Base-by-base conservation (phyloP, 2,113 vertebrate species). In the Toxotes jaculatrix region DNA sequence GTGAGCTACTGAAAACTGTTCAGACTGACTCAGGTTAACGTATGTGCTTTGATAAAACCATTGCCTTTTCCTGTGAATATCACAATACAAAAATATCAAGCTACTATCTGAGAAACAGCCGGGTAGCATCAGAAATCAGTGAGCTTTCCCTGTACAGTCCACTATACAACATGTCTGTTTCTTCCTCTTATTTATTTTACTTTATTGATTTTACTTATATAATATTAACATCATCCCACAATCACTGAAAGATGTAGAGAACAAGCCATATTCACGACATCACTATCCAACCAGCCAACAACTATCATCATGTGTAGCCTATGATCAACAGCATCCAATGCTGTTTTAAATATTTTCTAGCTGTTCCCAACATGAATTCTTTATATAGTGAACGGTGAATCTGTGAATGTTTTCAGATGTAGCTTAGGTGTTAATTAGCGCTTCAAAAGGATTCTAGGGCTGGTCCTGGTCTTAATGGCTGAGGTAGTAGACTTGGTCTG, bases 401-500 rank as follows among this genome's bases (percentile, higher is more conserved):
- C 19, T 60, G 45, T 74, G 36, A 76, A 71, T 1, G 13, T 45
- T 49, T 61, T 38, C 17, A 56, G 7, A n/a, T 11, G 36, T 43
- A 32, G 74, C n/a, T 51, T 59, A 67, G 47, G 17, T 59, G 27
- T 43, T 45, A 32, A 17, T 85, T 38, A 86, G 21, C 31, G 80
- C 63, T 82, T 91, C 65, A 42, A 63, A 47, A 77, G 77, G 36
- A 76, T 87, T 55, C 90, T 82, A 6, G 86, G 88, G 83, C 90
- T 91, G 74, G 77, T 88, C 80, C 90, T 89, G 60, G 90, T 90
- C 82, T 82, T 89, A 14, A 86, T 65, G 40, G 82, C 74, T 85
- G 88, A 91, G 90, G 90, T 90, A 91, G 86, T 66, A 40, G 70
- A 63, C 79, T 87, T 88, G 55, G 65, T 86, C 36, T 71, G 85